Conservation (phyloP, 2,113 vertebrate species). For the Taurulus bubalis region DNA sequence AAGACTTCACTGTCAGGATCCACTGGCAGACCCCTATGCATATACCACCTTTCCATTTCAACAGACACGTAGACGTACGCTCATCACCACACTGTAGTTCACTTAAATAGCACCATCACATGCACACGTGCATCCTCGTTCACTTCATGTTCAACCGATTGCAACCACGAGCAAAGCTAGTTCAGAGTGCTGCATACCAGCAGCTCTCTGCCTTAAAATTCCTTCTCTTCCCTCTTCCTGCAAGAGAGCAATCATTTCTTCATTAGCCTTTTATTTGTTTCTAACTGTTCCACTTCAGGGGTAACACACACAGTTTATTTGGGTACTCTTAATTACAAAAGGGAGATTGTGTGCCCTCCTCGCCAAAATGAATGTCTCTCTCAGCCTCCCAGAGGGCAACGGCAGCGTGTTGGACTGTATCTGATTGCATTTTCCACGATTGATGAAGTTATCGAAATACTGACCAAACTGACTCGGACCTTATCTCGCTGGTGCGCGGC, state of each 20-base stretch:
- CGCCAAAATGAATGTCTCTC: conserved; percentile 78
- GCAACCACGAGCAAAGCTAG: not conserved
- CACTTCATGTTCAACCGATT: conserved; percentile 43
- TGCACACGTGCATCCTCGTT: conserved; percentile 17
- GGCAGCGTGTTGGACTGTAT: conserved; percentile 71
- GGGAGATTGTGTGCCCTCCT: conserved; percentile 79
- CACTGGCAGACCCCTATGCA: not conserved
- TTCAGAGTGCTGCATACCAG: conserved; percentile 29
- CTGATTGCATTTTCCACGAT: conserved; percentile 83
- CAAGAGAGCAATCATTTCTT: conserved; percentile 86
- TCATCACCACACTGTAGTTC: not conserved
- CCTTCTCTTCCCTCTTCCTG: conserved; percentile 62
- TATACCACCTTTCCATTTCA: not conserved
- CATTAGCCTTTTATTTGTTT: conserved; percentile 87
- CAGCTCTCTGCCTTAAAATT: conserved; percentile 47
- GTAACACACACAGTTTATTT: conserved; percentile 84
- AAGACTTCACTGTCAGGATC: not conserved
- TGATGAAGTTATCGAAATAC: conserved; percentile 83
- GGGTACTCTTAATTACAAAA: conserved; percentile 88
- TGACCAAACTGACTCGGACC: conserved; percentile 81
- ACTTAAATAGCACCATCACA: not conserved
- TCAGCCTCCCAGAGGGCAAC: conserved; percentile 80
- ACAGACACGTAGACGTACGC: not conserved
- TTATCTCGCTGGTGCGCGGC: conserved; percentile 55
- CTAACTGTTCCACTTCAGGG: conserved; percentile 82